phyloP scores from a whole-genome alignment of 2,797 vertebrate species.

The Aulostomus chinensis region DNA sequence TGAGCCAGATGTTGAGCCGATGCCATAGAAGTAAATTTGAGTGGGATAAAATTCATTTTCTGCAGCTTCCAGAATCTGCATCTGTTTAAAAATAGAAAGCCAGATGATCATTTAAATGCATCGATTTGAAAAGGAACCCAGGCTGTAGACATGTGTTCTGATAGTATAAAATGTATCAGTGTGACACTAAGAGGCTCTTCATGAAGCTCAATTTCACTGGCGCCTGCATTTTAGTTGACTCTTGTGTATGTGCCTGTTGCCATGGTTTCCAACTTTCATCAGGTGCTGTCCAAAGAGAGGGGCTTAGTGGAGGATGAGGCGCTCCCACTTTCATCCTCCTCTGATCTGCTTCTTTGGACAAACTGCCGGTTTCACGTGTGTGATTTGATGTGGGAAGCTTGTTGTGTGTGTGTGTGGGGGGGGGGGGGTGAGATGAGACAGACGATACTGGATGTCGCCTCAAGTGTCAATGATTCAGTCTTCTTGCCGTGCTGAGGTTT shows the following conservation, averaged over 20 bases:
- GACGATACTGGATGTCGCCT: constrained; percentile 39
- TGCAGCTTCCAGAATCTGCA: too few relatives aligned
- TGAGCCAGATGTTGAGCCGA: constrained; percentile 28
- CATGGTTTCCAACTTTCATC: constrained; percentile 82
- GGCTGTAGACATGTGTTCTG: too few relatives aligned
- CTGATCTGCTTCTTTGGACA: constrained; percentile 40
- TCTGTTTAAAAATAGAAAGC: too few relatives aligned
- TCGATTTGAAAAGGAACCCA: too few relatives aligned
- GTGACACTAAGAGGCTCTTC: constrained; percentile 47
- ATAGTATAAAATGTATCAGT: constrained; percentile 25
- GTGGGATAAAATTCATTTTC: constrained; percentile 2
- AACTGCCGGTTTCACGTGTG: constrained; percentile 12
- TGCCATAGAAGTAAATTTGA: constrained; percentile 15
- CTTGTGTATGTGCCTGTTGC: constrained; percentile 76
- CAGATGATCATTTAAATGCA: too few relatives aligned
- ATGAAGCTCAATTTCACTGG: constrained; percentile 44
- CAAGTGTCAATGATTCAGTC: constrained; percentile 27
- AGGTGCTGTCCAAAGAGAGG: constrained; percentile 62
- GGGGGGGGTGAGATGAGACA: constrained; percentile 33
- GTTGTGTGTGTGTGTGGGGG: not conserved
- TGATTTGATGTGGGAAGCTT: constrained; percentile 5
- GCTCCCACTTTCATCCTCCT: constrained; percentile 58
- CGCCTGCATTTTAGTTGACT: constrained; percentile 58
- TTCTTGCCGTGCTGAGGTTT: constrained; percentile 37
- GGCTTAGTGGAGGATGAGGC: constrained; percentile 63